Conservation (phyloP, 2,888 invertebrate species). For the Pollenia labialis region DNA sequence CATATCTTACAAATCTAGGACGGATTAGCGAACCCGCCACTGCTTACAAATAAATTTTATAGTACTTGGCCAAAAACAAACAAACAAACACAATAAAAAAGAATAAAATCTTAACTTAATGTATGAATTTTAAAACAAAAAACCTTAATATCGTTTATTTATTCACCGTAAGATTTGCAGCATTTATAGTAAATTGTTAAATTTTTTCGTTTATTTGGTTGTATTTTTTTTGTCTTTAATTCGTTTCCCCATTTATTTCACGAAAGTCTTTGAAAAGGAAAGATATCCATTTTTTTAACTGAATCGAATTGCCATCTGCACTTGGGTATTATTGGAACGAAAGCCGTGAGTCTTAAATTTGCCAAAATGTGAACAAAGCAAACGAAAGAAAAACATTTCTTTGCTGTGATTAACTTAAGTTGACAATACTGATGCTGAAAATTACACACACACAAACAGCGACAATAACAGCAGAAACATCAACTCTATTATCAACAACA, state of each 20-base stretch:
- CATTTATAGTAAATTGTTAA: slow-evolving; percentile 41
- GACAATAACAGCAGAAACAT: background rate
- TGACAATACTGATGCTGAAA: slow-evolving; percentile 62
- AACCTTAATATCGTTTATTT: slow-evolving; percentile 40
- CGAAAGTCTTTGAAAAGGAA: slow-evolving; percentile 59
- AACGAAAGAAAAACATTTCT: slow-evolving; percentile 35
- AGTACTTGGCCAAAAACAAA: slow-evolving; percentile 13
- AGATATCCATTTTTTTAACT: slow-evolving; percentile 47
- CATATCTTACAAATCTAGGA: no score
- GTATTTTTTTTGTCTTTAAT: slow-evolving; percentile 37
- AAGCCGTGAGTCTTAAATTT: slow-evolving; percentile 53
- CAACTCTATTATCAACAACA: slow-evolving; percentile 44
- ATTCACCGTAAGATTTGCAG: slow-evolving; percentile 41
- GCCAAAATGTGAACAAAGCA: background rate
- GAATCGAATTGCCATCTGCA: slow-evolving; percentile 64
- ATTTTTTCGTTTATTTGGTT: slow-evolving; percentile 1
- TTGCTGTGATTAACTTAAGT: slow-evolving; percentile 70
- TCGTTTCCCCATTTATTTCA: slow-evolving; percentile 20
- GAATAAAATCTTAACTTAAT: slow-evolving; percentile 8
- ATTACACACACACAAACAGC: background rate
- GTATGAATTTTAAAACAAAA: slow-evolving; percentile 51
- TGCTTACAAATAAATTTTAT: background rate
- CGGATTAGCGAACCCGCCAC: background rate
- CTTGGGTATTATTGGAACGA: slow-evolving; percentile 32
- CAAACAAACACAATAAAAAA: background rate